Evolutionary conservation across 2,113 vertebrate genomes (phyloP).

Genomic region (Thomomys bottae): DNA sequence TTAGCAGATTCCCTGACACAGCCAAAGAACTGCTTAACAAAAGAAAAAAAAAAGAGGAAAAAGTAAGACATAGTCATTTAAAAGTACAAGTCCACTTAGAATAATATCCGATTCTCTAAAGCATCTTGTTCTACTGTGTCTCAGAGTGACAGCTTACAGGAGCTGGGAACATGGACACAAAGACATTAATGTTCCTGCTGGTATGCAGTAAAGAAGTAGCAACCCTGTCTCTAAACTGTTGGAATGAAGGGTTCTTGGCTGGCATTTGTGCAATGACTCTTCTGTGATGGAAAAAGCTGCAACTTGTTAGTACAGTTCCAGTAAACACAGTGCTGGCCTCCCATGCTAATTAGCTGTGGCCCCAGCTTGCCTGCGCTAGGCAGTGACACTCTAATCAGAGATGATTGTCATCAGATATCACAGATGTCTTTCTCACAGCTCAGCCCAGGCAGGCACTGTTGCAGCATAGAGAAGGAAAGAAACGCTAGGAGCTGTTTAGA

Average conservation of each 20-base stretch:
- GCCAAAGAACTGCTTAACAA: neutral
- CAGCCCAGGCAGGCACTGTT: conserved; percentile 32
- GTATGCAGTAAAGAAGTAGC: neutral
- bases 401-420: conserved; percentile 66
- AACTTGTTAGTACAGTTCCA: conserved; percentile 60
- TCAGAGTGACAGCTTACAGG: conserved; percentile 73
- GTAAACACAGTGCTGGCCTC: conserved; percentile 53
- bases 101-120: conserved; percentile 77
- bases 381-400: conserved; percentile 17
- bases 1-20: conserved; percentile 1
- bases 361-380: neutral
- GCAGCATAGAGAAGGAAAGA: neutral
- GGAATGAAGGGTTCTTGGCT: conserved; percentile 26
- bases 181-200: neutral
- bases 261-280: conserved; percentile 30
- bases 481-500: fast-evolving
- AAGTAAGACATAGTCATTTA: conserved; percentile 59
- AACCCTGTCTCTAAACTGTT: conserved; percentile 27
- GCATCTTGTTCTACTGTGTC: conserved; percentile 76
- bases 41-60: too few relatives aligned
- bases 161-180: neutral
- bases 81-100: conserved; percentile 83
- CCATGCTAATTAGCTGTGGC: conserved; percentile 69
- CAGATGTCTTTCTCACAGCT: conserved; percentile 62
- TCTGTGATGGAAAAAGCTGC: conserved; percentile 42